Base-by-base conservation (phyloP, 2,113 vertebrate species). In the Xenotilapia caudafasciata region DNA sequence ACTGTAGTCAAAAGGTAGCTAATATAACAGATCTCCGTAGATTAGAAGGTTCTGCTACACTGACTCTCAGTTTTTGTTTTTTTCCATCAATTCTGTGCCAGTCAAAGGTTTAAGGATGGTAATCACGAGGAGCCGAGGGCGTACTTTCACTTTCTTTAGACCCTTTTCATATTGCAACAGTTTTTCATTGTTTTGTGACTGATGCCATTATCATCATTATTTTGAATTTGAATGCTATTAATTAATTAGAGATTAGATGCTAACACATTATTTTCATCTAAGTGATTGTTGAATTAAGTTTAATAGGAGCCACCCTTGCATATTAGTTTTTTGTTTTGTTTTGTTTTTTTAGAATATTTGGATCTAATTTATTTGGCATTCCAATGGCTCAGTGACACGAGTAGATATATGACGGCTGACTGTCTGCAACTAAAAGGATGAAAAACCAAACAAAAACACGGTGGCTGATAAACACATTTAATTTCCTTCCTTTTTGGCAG, bases 101-200 rank as follows among this genome's bases (percentile, higher is more conserved):
- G 60, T 65, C 12, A 65, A 65, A 65, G 19, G 33, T 65, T 65
- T 21, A 21, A 38, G 60, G 60, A 21, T 4, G 26, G 14, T 31
- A 58, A 31, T 58, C 55, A 17, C 7, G 2, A 58, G 14, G 26
- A 31, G 26, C 14, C 3, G 3, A 17, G 26, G 2, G 26, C 7
- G 26, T 28, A 17, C 60, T 65, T 38, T 38, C 17, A 65, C 60
- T 65, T 21, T 65, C 60, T 65, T 65, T 38, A 65, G 60, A 65
- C 33, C 19, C 60, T 38, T 38, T 65, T n/a, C 17, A 38, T 38
- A 65, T n/a, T 65, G 60, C 19, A 65, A 38, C 6, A n/a, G 17
- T 65, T 65, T 7, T 65, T 35, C 60, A n/a, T n/a, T 38, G 19
- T 65, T 65, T 65, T 65, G 60, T 7, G 10, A 65, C 10, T 38